Evolutionary conservation across 2,888 invertebrate genomes (phyloP).

Genomic region (Xylocampa areola): DNA sequence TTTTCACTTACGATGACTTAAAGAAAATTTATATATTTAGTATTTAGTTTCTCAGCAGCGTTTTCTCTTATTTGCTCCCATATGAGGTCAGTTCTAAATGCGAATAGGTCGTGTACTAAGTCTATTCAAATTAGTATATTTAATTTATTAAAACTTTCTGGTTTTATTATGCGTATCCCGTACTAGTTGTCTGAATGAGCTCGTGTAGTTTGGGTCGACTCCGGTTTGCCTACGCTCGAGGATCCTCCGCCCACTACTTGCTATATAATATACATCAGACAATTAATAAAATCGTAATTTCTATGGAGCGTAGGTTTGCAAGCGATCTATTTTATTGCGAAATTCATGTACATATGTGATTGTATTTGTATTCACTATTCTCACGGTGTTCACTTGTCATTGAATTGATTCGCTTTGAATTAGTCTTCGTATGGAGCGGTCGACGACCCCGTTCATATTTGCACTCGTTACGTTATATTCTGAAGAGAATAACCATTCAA

Average conservation of each 20-base stretch:
- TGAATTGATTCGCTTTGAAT: constrained; percentile 51
- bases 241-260: constrained; percentile 64
- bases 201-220: constrained; percentile 34
- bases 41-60: background rate
- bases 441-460: constrained; percentile 27
- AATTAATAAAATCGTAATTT: constrained; percentile 66
- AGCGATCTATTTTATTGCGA: constrained; percentile 59
- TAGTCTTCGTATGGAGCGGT: constrained; percentile 39
- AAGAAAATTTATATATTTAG: no score
- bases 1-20: no score
- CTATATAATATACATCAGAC: constrained; percentile 56
- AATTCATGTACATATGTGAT: constrained; percentile 52
- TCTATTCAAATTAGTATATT: constrained; percentile 12
- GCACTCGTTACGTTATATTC: background rate
- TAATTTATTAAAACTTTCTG: constrained; percentile 25
- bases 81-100: background rate
- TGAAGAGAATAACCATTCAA: background rate
- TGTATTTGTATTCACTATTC: constrained; percentile 47
- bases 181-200: constrained; percentile 30
- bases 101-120: no score
- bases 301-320: constrained; percentile 58
- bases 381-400: constrained; percentile 47
- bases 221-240: constrained; percentile 73
- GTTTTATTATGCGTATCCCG: constrained; percentile 26
- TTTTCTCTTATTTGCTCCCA: background rate